These are phyloP conservation scores for Agonopterix subpropinquella DNA, from an alignment of 2,888 invertebrate genomes.

Conservation along the genomic window DNA sequence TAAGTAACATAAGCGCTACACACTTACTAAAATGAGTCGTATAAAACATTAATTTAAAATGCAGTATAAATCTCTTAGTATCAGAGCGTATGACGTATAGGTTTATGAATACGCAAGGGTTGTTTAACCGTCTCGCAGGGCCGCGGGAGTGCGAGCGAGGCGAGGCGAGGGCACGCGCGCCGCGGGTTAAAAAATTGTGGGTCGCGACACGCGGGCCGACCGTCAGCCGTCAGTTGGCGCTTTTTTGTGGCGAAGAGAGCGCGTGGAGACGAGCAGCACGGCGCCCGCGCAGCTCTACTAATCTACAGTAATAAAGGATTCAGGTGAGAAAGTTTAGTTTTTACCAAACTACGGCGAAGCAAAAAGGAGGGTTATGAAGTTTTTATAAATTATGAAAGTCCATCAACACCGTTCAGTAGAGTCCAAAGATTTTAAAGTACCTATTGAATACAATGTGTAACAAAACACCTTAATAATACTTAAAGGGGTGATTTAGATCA, in stretches of 20 bases:
- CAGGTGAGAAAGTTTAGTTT: not conserved
- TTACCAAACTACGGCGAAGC: too few relatives aligned
- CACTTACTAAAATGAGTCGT: not conserved
- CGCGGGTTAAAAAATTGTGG: constrained; percentile 58
- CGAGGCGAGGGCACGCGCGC: constrained; percentile 51
- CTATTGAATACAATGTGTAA: too few relatives aligned
- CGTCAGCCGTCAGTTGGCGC: constrained; percentile 39
- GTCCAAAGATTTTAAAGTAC: too few relatives aligned
- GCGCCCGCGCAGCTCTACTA: constrained; percentile 36
- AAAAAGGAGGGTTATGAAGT: too few relatives aligned
- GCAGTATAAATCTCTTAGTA: too few relatives aligned
- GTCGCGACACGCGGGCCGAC: constrained; percentile 35
- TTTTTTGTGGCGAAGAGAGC: constrained; percentile 45
- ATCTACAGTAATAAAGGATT: not conserved
- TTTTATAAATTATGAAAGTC: too few relatives aligned
- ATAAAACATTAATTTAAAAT: not conserved
- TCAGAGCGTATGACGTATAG: constrained; percentile 31
- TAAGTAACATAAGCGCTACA: not conserved
- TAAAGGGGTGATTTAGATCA: too few relatives aligned
- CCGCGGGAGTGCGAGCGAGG: constrained; percentile 29
- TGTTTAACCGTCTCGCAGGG: constrained; percentile 29
- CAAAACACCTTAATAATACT: too few relatives aligned
- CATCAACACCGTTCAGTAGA: too few relatives aligned
- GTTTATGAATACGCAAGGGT: constrained; percentile 68
- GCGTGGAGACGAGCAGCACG: constrained; percentile 23